phyloP scores from a whole-genome alignment of 1,140 invertebrate genomes.

The Oedothorax gibbosus region DNA sequence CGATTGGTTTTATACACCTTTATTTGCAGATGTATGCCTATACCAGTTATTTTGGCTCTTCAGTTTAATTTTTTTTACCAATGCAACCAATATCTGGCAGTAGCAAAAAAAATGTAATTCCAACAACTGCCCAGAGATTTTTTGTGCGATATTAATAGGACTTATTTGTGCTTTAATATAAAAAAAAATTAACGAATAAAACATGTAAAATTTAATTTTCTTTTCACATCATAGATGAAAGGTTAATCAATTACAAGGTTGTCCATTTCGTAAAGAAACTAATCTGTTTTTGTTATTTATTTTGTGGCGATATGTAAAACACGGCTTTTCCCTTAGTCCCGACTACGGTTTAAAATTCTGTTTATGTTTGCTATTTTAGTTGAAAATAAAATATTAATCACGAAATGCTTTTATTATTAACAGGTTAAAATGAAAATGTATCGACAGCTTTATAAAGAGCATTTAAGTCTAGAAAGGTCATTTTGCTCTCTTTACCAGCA shows the following conservation, averaged over 20 bases:
- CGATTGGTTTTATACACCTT: too few relatives aligned
- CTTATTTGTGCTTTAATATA: background rate
- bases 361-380: background rate
- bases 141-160: background rate
- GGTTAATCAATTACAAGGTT: too few relatives aligned
- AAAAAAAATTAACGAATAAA: background rate
- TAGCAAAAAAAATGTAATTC: too few relatives aligned
- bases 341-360: background rate
- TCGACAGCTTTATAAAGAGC: conserved; percentile 42
- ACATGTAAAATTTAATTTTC: too few relatives aligned
- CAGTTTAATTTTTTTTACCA: too few relatives aligned
- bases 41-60: too few relatives aligned
- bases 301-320: background rate
- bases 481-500: conserved; percentile 41
- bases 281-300: background rate
- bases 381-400: background rate
- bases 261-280: too few relatives aligned
- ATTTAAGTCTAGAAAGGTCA: conserved; percentile 35
- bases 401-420: background rate
- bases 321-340: background rate
- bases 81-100: too few relatives aligned
- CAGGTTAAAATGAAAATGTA: conserved; percentile 46
- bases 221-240: too few relatives aligned
- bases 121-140: too few relatives aligned
- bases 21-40: too few relatives aligned